phyloP scores from a whole-genome alignment of 2,888 invertebrate genomes.

The Lycophotia porphyrea region DNA sequence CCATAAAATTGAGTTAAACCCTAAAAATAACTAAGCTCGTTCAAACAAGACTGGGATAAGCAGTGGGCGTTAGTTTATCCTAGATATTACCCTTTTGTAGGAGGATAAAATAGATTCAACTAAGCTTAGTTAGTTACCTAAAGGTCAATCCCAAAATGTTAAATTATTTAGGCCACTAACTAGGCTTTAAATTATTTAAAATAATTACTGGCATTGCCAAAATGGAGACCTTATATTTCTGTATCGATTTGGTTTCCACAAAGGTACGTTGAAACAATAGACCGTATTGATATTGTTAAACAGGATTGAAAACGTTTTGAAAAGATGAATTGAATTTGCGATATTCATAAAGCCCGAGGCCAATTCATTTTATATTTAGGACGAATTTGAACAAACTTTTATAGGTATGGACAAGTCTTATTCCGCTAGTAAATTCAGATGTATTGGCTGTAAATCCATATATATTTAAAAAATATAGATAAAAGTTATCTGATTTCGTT shows the following conservation, averaged over 20 bases:
- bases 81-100: neutral
- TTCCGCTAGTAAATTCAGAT: neutral
- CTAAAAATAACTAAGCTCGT: slow-evolving; percentile 16
- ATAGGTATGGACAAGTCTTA: neutral
- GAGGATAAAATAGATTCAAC: slow-evolving; percentile 23
- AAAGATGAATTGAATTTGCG: slow-evolving; percentile 3
- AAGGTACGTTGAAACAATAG: slow-evolving; percentile 10
- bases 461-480: no score
- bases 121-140: neutral
- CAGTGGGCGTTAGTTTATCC: slow-evolving; percentile 8
- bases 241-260: neutral
- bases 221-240: neutral
- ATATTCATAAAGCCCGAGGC: neutral
- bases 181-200: slow-evolving; percentile 3
- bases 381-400: neutral
- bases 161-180: slow-evolving; percentile 1
- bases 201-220: neutral
- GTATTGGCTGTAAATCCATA: neutral
- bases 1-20: neutral
- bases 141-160: slow-evolving; percentile 15
- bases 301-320: slow-evolving; percentile 4
- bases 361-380: neutral
- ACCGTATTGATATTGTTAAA: neutral
- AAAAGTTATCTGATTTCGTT: neutral
- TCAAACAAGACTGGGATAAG: slow-evolving; percentile 1